Evolutionary conservation across 1,140 invertebrate species (phyloP).

Genomic region (Bombyx mandarina): DNA sequence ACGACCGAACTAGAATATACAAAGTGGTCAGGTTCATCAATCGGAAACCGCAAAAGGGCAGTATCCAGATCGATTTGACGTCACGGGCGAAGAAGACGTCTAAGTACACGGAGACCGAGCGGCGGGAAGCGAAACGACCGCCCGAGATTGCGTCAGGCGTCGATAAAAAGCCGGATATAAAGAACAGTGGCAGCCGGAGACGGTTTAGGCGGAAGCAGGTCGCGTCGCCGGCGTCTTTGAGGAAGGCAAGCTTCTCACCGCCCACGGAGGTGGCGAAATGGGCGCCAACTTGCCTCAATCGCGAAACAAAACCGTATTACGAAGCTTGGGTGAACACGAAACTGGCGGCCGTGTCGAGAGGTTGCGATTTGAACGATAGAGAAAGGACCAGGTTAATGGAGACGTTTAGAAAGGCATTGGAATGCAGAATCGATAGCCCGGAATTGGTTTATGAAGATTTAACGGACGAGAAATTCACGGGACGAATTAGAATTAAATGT

Average conservation of each 20-base stretch:
- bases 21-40: slow-evolving; percentile 38
- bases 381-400: slow-evolving; percentile 24
- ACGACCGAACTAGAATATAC: slow-evolving; percentile 22
- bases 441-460: slow-evolving; percentile 30
- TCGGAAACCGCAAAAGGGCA: slow-evolving; percentile 9
- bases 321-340: slow-evolving; percentile 50
- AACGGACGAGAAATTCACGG: slow-evolving; percentile 36
- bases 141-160: slow-evolving; percentile 10
- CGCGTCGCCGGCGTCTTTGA: slow-evolving; percentile 16
- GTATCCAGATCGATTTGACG: slow-evolving; percentile 26
- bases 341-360: slow-evolving; percentile 21
- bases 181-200: slow-evolving; percentile 8
- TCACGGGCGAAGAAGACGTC: slow-evolving; percentile 11
- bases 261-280: slow-evolving; percentile 47
- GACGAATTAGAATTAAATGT: slow-evolving; percentile 34
- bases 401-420: slow-evolving; percentile 18
- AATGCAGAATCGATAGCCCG: slow-evolving; percentile 18
- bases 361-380: not conserved
- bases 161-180: slow-evolving; percentile 6
- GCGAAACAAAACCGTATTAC: slow-evolving; percentile 45
- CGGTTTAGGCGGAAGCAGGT: slow-evolving; percentile 12
- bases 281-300: slow-evolving; percentile 26
- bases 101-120: slow-evolving; percentile 11
- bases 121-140: slow-evolving; percentile 3
- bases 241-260: slow-evolving; percentile 12